Evolutionary conservation across 1,140 invertebrate species (phyloP).

Genomic region (Calephelis virginiensis): DNA sequence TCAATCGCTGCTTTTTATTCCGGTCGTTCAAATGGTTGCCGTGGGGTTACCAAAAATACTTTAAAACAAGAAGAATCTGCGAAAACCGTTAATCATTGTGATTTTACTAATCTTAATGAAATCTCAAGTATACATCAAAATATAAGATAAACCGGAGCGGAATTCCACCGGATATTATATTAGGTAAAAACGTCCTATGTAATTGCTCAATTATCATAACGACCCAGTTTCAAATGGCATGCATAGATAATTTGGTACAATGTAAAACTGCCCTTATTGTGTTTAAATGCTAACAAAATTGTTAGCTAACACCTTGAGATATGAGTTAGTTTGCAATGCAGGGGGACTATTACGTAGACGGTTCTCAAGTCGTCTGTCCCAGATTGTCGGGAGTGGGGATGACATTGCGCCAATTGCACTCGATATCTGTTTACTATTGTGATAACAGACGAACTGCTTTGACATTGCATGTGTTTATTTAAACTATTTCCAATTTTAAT

Average conservation of each 20-base stretch:
- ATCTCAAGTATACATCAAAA: not conserved
- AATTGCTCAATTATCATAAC: constrained; percentile 60
- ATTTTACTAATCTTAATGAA: not conserved
- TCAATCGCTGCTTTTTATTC: too few relatives aligned
- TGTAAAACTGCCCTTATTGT: constrained; percentile 24
- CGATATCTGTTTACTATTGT: constrained; percentile 42
- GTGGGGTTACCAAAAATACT: too few relatives aligned
- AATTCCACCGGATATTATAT: constrained; percentile 7
- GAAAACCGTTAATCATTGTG: too few relatives aligned
- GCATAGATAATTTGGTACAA: constrained; percentile 43
- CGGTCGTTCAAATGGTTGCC: too few relatives aligned
- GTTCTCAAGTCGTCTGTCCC: constrained; percentile 37
- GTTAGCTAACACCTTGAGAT: constrained; percentile 17
- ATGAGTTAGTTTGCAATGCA: constrained; percentile 8
- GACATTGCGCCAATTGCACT: constrained; percentile 58
- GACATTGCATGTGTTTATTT: too few relatives aligned
- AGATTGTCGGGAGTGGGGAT: constrained; percentile 44
- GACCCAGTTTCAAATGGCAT: constrained; percentile 47
- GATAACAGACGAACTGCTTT: constrained; percentile 33
- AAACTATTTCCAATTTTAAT: too few relatives aligned
- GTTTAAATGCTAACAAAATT: constrained; percentile 19
- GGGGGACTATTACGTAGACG: not conserved
- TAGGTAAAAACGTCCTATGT: constrained; percentile 32
- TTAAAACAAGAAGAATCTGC: too few relatives aligned
- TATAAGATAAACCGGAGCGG: constrained; percentile 5